Evolutionary conservation across 2,113 vertebrate species (phyloP), one percentile per base, ranked within the genome.

Genomic region (Mesembrinibis cayennensis): DNA sequence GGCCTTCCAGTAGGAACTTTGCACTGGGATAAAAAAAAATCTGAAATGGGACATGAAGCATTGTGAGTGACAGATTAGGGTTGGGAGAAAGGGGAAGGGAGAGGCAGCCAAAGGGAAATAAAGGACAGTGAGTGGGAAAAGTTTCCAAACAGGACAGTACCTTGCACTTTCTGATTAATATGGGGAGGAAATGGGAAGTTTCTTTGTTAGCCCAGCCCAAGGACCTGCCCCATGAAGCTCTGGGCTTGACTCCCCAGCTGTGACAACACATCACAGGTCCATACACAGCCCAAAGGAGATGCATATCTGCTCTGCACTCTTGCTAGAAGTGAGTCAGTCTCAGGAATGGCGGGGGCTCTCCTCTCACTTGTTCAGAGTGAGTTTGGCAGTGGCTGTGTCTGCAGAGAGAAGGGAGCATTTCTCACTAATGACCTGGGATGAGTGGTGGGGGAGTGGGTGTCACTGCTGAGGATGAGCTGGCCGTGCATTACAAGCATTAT

Each of bases 401-500:
- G 69, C 53, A 72, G 45, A 56, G 45, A 79, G 53, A 53, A 81
- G 44, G 40, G 87, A 93, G 65, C 26, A 38, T 93, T 93, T 89
- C 81, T 93, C 44, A 81, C 66, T 66, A 15, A 53, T 83, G 83
- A 87, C 89, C 91, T 7, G 16, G 58, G 81, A 90, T 91, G 83
- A 69, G 77, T 53, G 49, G 61, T 77, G 78, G 69, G 85, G 91
- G 90, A 88, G 93, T 91, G 86, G 88, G 95, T 88, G 84, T 92
- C 87, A 74, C 6, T 93, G 91, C 88, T 96, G 96, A 93, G 90
- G 81, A 94, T 92, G 85, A 95, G 92, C 86, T 96, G 87, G 66
- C 84, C 52, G 0, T 82, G 85, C 56, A 47, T 94, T 96, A 76
- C 86, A 94, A 94, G 20, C 80, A 89, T 70, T 94, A 38, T 86